Conservation (phyloP, 2,113 vertebrate species). For the Plestiodon gilberti region DNA sequence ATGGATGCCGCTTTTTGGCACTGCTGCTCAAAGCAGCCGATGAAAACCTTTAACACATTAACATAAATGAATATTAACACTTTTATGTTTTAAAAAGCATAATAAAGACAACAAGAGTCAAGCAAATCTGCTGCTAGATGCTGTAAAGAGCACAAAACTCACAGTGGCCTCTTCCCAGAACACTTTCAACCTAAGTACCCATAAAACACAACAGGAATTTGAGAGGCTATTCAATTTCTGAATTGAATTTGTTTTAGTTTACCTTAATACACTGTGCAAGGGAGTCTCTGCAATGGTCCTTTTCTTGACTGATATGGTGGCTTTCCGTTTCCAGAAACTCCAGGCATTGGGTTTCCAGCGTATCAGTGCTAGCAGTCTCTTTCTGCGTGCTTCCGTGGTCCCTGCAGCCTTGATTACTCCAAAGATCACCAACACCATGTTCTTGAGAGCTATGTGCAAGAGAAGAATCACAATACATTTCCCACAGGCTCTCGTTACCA, state of each 20-base stretch:
- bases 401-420: not conserved
- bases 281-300: constrained; percentile 66
- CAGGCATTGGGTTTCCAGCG: constrained; percentile 51
- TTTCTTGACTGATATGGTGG: not conserved
- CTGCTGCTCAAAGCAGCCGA: too few species aligned
- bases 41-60: too few species aligned
- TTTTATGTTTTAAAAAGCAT: too few species aligned
- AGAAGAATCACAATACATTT: constrained; percentile 6
- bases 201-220: not conserved
- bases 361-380: constrained; percentile 33
- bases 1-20: too few species aligned
- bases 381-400: constrained; percentile 33
- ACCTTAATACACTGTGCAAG: constrained; percentile 87
- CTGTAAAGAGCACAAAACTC: not conserved
- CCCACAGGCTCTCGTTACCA: not conserved
- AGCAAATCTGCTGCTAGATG: not conserved
- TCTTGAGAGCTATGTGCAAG: not conserved
- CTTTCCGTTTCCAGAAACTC: constrained; percentile 28
- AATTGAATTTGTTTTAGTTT: constrained; percentile 32
- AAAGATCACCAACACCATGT: constrained; percentile 33
- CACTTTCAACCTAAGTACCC: not conserved
- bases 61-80: too few species aligned
- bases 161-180: rapidly evolving
- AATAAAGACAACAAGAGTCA: too few species aligned
- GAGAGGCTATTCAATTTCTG: not conserved